phyloP scores from a whole-genome alignment of 2,888 invertebrate genomes.

The Apodemia mormo region DNA sequence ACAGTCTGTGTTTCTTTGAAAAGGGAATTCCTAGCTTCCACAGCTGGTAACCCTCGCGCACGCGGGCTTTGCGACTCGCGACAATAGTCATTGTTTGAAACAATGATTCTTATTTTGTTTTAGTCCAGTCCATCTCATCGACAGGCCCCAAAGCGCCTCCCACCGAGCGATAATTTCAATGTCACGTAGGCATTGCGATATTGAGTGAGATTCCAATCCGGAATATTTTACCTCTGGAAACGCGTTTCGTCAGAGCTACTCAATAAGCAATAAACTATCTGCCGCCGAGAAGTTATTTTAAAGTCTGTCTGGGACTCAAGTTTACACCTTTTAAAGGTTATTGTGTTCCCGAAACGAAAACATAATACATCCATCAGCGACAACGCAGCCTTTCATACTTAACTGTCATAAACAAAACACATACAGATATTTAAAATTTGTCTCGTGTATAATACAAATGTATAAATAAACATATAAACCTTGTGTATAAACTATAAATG shows the following conservation, averaged over 20 bases:
- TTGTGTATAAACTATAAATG: too few relatives aligned
- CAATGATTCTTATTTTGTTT: conserved; percentile 71
- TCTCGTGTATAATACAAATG: neutral
- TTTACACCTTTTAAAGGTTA: conserved; percentile 80
- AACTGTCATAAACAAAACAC: conserved; percentile 7
- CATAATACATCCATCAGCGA: conserved; percentile 36
- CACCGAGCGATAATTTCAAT: conserved; percentile 78
- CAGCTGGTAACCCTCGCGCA: neutral
- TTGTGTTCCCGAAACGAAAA: conserved; percentile 74
- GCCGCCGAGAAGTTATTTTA: conserved; percentile 78
- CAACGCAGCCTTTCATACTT: neutral
- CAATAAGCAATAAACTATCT: conserved; percentile 81
- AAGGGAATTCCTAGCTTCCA: neutral
- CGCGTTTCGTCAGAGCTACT: conserved; percentile 76
- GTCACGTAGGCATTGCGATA: conserved; percentile 73
- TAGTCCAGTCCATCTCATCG: conserved; percentile 61
- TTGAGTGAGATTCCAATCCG: conserved; percentile 76
- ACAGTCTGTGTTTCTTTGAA: neutral
- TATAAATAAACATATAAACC: neutral
- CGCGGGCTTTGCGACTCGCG: conserved; percentile 52
- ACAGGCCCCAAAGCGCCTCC: conserved; percentile 60
- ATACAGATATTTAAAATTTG: neutral
- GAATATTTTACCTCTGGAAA: conserved; percentile 72
- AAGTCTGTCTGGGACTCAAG: conserved; percentile 69
- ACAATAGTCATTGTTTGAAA: conserved; percentile 78